Evolutionary conservation across 2,113 vertebrate genomes (phyloP), one percentile per base, ranked within the genome.

Genomic region (Pangasianodon gigas): DNA sequence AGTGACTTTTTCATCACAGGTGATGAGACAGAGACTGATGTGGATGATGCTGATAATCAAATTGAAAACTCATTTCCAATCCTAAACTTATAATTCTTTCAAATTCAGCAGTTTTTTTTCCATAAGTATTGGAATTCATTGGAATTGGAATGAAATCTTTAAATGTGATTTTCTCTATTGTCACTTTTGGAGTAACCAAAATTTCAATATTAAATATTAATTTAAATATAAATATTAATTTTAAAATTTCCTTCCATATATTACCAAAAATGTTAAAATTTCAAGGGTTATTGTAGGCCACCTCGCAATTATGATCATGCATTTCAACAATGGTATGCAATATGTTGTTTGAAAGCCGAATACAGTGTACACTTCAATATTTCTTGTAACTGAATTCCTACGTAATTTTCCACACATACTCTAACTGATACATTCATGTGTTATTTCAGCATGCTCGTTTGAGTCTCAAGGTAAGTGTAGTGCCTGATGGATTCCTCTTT

Each of bases 401-500:
- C 16, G 41, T 41, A 24, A 83, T 84, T 84, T 84, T 75, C 7
- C 16, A 10, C 18, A 6, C 37, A 16, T n/a, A 69, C 13, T 32
- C 54, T 14, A 52, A 83, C 24, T 75, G 19, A 41, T 6, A 3
- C 6, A 3, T 83, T 48, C 79, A 52, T 54, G 75, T 29, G 46
- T 41, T 91, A 65, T 67, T 48, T 65, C 62, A 58, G 3, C n/a
- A 46, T 83, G n/a, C 69, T 77, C 69, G 75, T 65, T 86, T 86
- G 24, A 26, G 6, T 54, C 24, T 58, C 13, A 77, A 37, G 56
- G 67, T 32, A 48, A 46, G 46, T 81, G 54, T 56, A 26, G 13
- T 75, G 84, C 85, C 75, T 89, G 71, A 85, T 74, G 85, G 52
- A 85, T 75, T 87, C 69, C 51, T 83, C 83, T 71, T 44, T 69